Conservation (phyloP, 2,113 vertebrate genomes). For the Actenoides hombroni region DNA sequence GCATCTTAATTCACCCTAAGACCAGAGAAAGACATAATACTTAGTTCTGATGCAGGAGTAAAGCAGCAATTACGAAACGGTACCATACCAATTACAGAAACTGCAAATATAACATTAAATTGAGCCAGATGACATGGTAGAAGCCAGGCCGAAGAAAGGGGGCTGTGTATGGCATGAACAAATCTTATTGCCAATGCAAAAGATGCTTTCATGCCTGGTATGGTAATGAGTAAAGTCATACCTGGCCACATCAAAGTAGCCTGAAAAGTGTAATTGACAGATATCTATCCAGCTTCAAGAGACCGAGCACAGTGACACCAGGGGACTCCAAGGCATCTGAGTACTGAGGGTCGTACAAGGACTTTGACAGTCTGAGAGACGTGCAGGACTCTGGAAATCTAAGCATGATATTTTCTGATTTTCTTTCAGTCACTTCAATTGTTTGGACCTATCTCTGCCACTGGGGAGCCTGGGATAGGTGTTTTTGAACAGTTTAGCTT, state of each 20-base stretch:
- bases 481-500: conserved; percentile 56
- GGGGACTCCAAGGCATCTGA: conserved; percentile 8
- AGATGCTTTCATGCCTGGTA: conserved; percentile 51
- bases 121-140: background rate
- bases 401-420: background rate
- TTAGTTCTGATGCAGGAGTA: background rate
- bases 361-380: conserved; percentile 41
- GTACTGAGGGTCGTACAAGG: conserved; percentile 51
- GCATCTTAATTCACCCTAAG: conserved; percentile 31
- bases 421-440: conserved; percentile 45
- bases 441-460: conserved; percentile 13
- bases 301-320: background rate
- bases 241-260: conserved; percentile 59
- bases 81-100: conserved; percentile 1
- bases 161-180: background rate
- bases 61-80: conserved; percentile 35
- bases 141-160: background rate
- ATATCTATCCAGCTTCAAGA: conserved; percentile 58
- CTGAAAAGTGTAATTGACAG: conserved; percentile 62
- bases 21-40: background rate
- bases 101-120: background rate
- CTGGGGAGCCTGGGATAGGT: conserved; percentile 4
- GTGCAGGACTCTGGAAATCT: conserved; percentile 29
- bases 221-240: conserved; percentile 65
- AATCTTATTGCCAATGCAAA: conserved; percentile 54